Conservation (phyloP, 2,113 vertebrate species). For the Scalopus aquaticus region DNA sequence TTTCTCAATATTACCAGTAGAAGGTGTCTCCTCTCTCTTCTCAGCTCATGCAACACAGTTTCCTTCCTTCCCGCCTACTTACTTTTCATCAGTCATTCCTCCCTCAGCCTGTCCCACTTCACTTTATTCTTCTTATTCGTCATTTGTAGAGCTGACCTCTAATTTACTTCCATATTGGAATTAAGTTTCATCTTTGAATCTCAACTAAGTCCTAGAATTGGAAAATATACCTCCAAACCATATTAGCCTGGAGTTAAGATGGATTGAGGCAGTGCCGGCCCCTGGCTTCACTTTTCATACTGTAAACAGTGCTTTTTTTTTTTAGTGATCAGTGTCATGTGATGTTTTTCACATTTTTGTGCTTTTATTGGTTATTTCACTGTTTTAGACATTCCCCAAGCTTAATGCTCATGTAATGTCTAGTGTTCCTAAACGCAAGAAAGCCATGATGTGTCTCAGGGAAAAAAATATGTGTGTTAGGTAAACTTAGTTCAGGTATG, state of each 20-base stretch:
- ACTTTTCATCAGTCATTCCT: background rate
- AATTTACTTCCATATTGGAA: background rate
- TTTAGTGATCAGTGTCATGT: background rate
- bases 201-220: background rate
- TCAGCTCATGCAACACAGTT: background rate
- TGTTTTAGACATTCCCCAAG: background rate
- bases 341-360: background rate
- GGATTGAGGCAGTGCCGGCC: fast-evolving
- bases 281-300: background rate
- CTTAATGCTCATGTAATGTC: background rate
- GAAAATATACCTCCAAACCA: background rate
- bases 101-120: background rate
- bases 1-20: background rate
- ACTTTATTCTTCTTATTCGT: background rate
- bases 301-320: background rate
- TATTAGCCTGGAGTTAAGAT: background rate
- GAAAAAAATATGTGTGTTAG: background rate
- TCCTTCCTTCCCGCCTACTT: background rate
- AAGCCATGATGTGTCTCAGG: background rate
- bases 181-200: background rate
- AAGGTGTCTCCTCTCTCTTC: background rate
- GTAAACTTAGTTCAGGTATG: background rate
- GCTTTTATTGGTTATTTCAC: background rate
- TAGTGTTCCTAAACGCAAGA: background rate
- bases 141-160: background rate